Evolutionary conservation across 2,888 invertebrate species (phyloP).

Genomic region (Lasius platythorax): DNA sequence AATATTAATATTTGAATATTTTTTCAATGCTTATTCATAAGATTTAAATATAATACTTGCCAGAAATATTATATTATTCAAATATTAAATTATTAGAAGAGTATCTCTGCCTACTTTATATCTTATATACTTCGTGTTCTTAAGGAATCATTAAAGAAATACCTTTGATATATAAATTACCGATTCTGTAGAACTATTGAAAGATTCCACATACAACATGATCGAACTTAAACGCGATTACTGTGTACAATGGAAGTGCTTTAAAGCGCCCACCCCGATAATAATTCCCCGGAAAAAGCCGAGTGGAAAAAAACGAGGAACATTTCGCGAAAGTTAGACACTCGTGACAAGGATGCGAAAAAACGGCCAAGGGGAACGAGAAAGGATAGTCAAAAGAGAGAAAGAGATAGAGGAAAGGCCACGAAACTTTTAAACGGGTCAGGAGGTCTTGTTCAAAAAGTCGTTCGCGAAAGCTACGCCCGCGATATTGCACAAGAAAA

Average conservation of each 20-base stretch:
- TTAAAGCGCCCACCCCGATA: slow-evolving; percentile 18
- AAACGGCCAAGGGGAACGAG: slow-evolving; percentile 21
- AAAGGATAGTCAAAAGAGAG: slow-evolving; percentile 15
- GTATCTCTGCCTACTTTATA: not conserved
- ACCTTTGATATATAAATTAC: not conserved
- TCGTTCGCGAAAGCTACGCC: slow-evolving; percentile 61
- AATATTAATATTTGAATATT: slow-evolving; percentile 9
- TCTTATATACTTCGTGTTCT: not conserved
- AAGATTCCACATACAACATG: not conserved
- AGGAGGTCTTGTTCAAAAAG: slow-evolving; percentile 70
- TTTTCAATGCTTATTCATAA: not conserved
- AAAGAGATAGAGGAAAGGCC: slow-evolving; percentile 52
- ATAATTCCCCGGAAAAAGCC: slow-evolving; percentile 41
- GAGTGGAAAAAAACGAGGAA: slow-evolving; percentile 39
- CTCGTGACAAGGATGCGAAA: slow-evolving; percentile 58
- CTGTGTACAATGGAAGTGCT: not conserved
- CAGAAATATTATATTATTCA: not conserved
- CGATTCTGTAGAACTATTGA: not conserved
- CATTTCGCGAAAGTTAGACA: slow-evolving; percentile 62
- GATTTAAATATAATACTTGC: not conserved
- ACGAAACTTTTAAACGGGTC: slow-evolving; percentile 72
- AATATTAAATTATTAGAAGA: slow-evolving; percentile 2
- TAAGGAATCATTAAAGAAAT: slow-evolving; percentile 15
- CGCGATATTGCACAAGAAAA: slow-evolving; percentile 42
- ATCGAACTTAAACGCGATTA: slow-evolving; percentile 11